phyloP scores from a whole-genome alignment of 2,113 vertebrate genomes.

The Hyaena hyaena region DNA sequence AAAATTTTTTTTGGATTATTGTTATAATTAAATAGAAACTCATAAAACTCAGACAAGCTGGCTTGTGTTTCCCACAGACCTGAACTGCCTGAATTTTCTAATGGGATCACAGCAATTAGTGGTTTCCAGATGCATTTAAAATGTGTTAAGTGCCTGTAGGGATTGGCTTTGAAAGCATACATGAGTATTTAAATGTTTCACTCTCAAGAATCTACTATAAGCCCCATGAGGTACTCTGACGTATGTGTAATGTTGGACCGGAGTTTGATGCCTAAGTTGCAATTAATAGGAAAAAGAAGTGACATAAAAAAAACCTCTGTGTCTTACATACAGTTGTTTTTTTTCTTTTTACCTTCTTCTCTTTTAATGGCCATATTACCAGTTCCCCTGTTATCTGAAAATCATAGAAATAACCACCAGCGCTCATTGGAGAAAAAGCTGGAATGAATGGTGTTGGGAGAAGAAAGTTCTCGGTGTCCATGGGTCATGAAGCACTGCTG shows the following conservation, averaged over 20 bases:
- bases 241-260: constrained; percentile 68
- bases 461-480: background rate
- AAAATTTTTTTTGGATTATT: constrained; percentile 24
- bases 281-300: constrained; percentile 4
- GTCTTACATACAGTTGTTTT: background rate
- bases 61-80: constrained; percentile 71
- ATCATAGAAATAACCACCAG: background rate
- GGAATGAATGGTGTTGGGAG: background rate
- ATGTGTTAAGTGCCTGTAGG: constrained; percentile 76
- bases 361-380: background rate
- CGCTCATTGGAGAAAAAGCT: background rate
- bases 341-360: background rate
- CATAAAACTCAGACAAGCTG: constrained; percentile 74
- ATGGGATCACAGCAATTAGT: constrained; percentile 72
- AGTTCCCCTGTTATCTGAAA: background rate
- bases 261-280: constrained; percentile 54
- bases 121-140: constrained; percentile 79
- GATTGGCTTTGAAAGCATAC: constrained; percentile 57
- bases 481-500: background rate
- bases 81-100: constrained; percentile 57
- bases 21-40: constrained; percentile 77
- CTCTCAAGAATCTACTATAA: constrained; percentile 46
- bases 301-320: constrained; percentile 62
- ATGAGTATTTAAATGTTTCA: constrained; percentile 60
- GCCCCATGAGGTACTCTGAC: background rate